Evolutionary conservation across 2,888 invertebrate species (phyloP), one percentile per base, ranked within the genome.

Genomic region (Agrochola circellaris): DNA sequence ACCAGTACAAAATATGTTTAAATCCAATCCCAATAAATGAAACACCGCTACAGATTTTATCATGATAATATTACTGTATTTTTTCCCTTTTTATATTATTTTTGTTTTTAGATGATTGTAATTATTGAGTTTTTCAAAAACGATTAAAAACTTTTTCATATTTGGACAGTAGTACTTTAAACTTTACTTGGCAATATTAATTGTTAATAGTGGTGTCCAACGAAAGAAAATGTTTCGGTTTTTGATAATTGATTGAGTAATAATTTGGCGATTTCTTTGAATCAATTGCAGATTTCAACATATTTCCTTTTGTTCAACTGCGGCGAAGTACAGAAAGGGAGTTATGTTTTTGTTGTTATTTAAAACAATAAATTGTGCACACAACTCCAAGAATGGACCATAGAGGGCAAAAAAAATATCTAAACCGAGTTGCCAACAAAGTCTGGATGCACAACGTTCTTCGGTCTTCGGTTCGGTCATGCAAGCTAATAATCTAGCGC

Each of bases 1-100:
- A 88, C 91, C 88, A 91, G 68, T 62, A 9, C 8, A 34, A 48
- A 64, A 79, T 51, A 48, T 2, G 20, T 64, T 64, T 13, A 30
- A 70, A 70, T 6, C 7, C 17, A 51, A 51, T 38, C 38, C 74
- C 78, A 78, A 72, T 56, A 62, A 42, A 48, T 23, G 15, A 20
- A 45, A 34, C 6, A 26, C 38, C 20, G 15, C 1, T 8, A 42
- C 2, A 11, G 26, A 73, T 67, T 38, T 62, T 30, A 64, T 17
- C 8, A 48, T 2, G 0, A 23, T 15, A 48, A 11, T 51, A 66
- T 20, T 26, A 9, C 1, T 26, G 3, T 20, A 26, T 5, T 34
- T 23, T 38, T 74, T 60, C 17, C 8, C 8, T 17, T 60, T 8
- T 0, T 58, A 3, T 9, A 70, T 17, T 17, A 48, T 30, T 34